Conservation (phyloP, 2,113 vertebrate species). For the Onychorhynchus coronatus region DNA sequence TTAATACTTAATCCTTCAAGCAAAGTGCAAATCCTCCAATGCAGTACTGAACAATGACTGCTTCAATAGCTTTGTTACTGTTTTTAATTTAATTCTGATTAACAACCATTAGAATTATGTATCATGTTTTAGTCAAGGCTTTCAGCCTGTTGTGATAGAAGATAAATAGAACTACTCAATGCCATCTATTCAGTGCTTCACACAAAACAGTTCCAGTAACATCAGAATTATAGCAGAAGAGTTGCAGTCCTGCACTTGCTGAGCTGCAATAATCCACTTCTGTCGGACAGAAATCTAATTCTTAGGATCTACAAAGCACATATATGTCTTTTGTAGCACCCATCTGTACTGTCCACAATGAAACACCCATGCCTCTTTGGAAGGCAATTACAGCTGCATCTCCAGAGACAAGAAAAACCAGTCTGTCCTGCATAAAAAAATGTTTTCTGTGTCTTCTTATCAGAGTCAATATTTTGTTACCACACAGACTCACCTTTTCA, state of each 20-base stretch:
- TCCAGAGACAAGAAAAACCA: neutral
- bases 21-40: neutral
- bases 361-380: neutral
- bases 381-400: neutral
- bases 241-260: neutral
- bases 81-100: neutral
- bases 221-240: neutral
- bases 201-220: neutral
- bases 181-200: neutral
- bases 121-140: neutral
- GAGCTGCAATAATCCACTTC: neutral
- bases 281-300: neutral
- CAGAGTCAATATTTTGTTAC: neutral
- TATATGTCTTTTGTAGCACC: neutral
- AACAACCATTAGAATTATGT: neutral
- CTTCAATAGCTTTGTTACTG: neutral
- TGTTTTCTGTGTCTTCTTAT: neutral
- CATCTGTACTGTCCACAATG: neutral
- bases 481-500: constrained; percentile 83
- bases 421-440: neutral
- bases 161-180: neutral
- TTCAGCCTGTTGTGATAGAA: neutral
- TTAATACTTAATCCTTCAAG: neutral
- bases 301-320: neutral
- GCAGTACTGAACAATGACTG: neutral